A percentile compares a stretch with the other conserved stretches of the same genome.
Conservation (phyloP, 2,113 vertebrate species). For the Cyphomyrus plagiostoma region DNA sequence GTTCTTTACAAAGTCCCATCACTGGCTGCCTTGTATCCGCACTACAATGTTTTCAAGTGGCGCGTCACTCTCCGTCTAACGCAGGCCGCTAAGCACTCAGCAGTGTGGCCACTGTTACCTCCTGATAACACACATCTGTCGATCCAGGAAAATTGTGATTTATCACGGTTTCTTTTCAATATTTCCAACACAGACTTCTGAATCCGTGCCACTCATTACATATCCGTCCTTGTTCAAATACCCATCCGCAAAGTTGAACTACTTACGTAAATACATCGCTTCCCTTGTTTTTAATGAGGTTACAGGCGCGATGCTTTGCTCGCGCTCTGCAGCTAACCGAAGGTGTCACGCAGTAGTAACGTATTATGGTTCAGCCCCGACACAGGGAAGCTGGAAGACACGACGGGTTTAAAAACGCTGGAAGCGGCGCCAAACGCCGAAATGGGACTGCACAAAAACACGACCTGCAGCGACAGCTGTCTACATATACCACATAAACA, state of each 20-base stretch:
- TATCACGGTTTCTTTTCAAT: neutral
- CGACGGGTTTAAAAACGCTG: neutral
- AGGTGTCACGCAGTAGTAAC: neutral
- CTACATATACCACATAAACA: neutral
- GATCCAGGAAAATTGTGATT: neutral
- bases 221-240: neutral
- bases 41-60: neutral
- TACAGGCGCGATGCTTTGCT: neutral
- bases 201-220: neutral
- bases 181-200: neutral
- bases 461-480: neutral
- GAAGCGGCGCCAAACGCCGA: neutral
- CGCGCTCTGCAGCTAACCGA: neutral
- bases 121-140: neutral
- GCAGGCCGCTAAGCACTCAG: neutral
- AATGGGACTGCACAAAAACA: neutral
- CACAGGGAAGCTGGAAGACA: neutral
- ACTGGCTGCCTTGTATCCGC: neutral
- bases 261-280: neutral
- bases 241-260: neutral
- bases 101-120: neutral
- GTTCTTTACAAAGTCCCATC: neutral
- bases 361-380: neutral
- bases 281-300: neutral
- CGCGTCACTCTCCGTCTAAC: neutral